Base-by-base conservation (phyloP, 2,113 vertebrate genomes). In the Eubucco bourcierii region DNA sequence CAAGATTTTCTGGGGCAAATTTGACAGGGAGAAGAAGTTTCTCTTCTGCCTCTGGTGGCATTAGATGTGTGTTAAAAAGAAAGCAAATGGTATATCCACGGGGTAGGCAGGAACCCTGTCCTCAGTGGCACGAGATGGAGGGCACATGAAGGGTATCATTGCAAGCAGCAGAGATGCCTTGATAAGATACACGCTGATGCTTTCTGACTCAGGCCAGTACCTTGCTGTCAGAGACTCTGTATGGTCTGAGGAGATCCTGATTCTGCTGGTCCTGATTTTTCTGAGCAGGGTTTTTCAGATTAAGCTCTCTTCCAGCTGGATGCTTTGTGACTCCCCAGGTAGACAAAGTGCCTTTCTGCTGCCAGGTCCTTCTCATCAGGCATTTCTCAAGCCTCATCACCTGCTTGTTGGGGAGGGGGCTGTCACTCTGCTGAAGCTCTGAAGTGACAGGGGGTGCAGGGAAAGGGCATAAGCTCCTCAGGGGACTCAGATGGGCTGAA, bases 281-380 rank as follows among this genome's bases (percentile, higher is more conserved):
- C 39, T 50, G 7, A 61, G 63, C 7, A 12, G 73, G 59, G 66
- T 52, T 87, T 71, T 92, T 87, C 4, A 6, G 50, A 28, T 55
- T 23, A 39, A 83, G 17, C 7, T 86, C n/a, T 60, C 53, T 88
- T 75, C 73, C 1, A 3, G 12, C 58, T 83, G 83, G 33, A 61
- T 88, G 71, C 63, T 92, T 82, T 0, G 0, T 7, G 14, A n/a
- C 63, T 79, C 34, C 17, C 47, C 64, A 68, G 71, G 21, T 18
- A 4, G 4, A 46, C 71, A 31, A 65, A 80, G 8, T 58, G 41
- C 39, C 24, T 78, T 90, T 88, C 63, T 92, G 72, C 77, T 90
- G 86, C 84, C 80, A 87, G 29, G 39, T 53, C 74, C 80, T 82
- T 94, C 5, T 3, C n/a, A 61, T 86, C 80, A 76, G 65, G 70